A percentile compares a stretch with the other conserved stretches of the same genome.
Conservation (phyloP, 2,888 invertebrate genomes). For the Drosophila meridiana region DNA sequence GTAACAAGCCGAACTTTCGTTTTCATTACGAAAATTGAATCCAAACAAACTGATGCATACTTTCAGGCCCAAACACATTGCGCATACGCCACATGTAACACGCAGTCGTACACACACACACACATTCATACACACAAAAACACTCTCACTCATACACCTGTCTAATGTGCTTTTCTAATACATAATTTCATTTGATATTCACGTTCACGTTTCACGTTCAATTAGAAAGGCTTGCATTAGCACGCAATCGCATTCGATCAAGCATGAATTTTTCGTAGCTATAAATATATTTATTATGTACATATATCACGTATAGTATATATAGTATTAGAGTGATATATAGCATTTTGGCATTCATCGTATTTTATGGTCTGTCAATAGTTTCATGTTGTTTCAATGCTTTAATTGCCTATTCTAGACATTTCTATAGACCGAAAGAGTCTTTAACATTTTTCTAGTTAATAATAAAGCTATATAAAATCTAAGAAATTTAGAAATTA, state of each 20-base stretch:
- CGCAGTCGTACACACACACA: slow-evolving; percentile 6
- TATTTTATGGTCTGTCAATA: slow-evolving; percentile 10
- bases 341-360: slow-evolving; percentile 6
- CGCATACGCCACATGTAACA: slow-evolving; percentile 64
- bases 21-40: slow-evolving; percentile 65
- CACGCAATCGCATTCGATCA: slow-evolving; percentile 55
- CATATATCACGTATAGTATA: not conserved
- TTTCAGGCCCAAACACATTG: slow-evolving; percentile 59
- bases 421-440: too few species aligned
- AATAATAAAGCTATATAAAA: not conserved
- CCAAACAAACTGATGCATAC: slow-evolving; percentile 68
- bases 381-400: slow-evolving; percentile 8
- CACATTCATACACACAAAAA: not conserved
- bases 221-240: slow-evolving; percentile 39
- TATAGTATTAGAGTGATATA: not conserved
- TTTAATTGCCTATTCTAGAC: not conserved
- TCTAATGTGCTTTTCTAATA: slow-evolving; percentile 13
- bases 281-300: not conserved
- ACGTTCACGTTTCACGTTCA: slow-evolving; percentile 45
- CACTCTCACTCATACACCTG: not conserved
- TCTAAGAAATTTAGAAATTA: not conserved
- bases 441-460: not conserved
- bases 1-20: slow-evolving; percentile 26
- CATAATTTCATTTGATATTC: slow-evolving; percentile 60
- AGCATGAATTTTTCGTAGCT: slow-evolving; percentile 28